phyloP scores from a whole-genome alignment of 2,888 invertebrate genomes.

The Cryptocephalus moraei region DNA sequence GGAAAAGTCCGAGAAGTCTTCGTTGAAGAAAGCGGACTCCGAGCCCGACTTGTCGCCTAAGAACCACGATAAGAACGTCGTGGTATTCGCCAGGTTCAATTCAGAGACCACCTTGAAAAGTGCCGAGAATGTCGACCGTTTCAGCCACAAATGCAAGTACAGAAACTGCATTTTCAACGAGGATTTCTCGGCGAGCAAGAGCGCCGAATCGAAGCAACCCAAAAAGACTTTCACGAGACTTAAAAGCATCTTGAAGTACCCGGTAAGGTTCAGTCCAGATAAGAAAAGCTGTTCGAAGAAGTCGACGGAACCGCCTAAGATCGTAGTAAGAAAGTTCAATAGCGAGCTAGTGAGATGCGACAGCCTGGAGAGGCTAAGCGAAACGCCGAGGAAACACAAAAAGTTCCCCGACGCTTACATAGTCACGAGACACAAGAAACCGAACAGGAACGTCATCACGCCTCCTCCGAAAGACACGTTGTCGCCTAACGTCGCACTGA shows the following conservation, averaged over 20 bases:
- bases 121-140: conserved; percentile 14
- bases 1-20: conserved; percentile 15
- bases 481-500: conserved; percentile 27
- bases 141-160: conserved; percentile 35
- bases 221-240: conserved; percentile 32
- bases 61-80: conserved; percentile 5
- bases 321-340: conserved; percentile 38
- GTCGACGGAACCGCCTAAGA: conserved; percentile 23
- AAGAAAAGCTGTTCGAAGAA: conserved; percentile 23
- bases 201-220: conserved; percentile 39
- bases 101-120: conserved; percentile 12
- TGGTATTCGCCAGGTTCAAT: conserved; percentile 9
- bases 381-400: conserved; percentile 21
- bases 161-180: conserved; percentile 38
- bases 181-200: conserved; percentile 35
- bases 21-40: conserved; percentile 23
- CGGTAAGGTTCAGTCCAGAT: conserved; percentile 23
- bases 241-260: conserved; percentile 29
- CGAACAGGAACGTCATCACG: conserved; percentile 15
- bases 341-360: conserved; percentile 39
- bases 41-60: conserved; percentile 31
- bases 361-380: conserved; percentile 34
- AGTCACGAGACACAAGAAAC: conserved; percentile 27
- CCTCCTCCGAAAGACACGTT: conserved; percentile 7
- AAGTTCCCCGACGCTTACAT: conserved; percentile 40